Base-by-base conservation (phyloP, 92 coral and sea anemone genomes). In the Zoanthus sociatus region DNA sequence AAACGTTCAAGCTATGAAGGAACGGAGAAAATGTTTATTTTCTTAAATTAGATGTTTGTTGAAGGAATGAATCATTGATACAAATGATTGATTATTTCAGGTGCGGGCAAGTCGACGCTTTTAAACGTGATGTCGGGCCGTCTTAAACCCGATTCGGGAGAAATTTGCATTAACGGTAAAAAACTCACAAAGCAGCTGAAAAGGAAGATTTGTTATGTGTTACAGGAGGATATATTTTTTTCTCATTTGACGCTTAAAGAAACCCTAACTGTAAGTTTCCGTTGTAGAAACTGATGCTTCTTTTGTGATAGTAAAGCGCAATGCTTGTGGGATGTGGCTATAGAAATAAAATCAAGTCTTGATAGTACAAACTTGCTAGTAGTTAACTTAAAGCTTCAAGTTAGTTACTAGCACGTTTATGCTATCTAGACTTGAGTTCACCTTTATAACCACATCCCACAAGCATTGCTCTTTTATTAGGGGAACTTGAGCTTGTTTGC, bases 151-250 rank as follows among this genome's bases (percentile, higher is more conserved):
- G 95, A 93, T 37, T 84, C 81, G 14, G 98, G 98, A 33, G 98
- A 96, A 54, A 92, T 96, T 18, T 88, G 92, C n/a, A 93, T 96
- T 55, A 96, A 96, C 93, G 98, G 98, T 6, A 92, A 85, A 55
- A 90, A 86, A 77, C 46, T 96, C 64, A 92, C 92, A 68, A 96
- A 94, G 63, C 92, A 92, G 72, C 86, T 94, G 50, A 96, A 93
- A 77, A 96, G 95, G 86, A 94, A 82, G 76, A 96, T 96, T 83
- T 95, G 98, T 69, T 96, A 94, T 84, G 98, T 96, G 17, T 78
- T 94, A 69, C 98, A 96, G 86, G 98, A 96, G 61, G 98, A 96
- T 75, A 92, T 96, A n/a, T 96, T 96, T 90, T 96, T 96, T 78
- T 92, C 90, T 30, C 91, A 96, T 83, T 84, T 96, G 44, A 96